Evolutionary conservation across 2,113 vertebrate genomes (phyloP).

Genomic region (Ammodramus savannarum): DNA sequence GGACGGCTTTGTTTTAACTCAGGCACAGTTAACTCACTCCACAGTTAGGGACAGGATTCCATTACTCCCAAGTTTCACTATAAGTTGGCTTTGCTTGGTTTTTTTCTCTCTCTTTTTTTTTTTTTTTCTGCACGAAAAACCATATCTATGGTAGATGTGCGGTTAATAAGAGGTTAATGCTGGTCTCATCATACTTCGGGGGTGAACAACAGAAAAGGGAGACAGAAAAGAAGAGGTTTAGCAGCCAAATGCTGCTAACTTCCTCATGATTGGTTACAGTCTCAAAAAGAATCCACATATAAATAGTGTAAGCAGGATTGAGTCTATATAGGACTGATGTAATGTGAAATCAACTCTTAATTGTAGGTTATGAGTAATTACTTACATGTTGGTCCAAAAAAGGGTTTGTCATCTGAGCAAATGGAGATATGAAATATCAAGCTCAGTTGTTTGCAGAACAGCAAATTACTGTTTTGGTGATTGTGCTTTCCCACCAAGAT

Average conservation of each 20-base stretch:
- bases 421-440: background rate
- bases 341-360: background rate
- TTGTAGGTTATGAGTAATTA: background rate
- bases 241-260: background rate
- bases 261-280: background rate
- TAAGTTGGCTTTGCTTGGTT: background rate
- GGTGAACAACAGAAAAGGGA: background rate
- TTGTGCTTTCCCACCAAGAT: background rate
- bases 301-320: background rate
- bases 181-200: background rate
- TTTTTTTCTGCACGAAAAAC: background rate
- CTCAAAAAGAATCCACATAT: background rate
- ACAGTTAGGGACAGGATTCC: conserved; percentile 43
- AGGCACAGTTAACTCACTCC: conserved; percentile 16
- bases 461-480: background rate
- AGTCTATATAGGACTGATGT: background rate
- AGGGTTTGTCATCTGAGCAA: background rate
- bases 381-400: background rate
- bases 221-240: conserved; percentile 10
- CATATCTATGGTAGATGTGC: background rate
- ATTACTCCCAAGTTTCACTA: background rate
- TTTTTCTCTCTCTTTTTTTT: background rate
- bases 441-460: background rate
- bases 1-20: conserved; percentile 50
- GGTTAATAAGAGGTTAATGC: background rate